These are phyloP conservation scores for Trogon surrucura DNA, from an alignment of 2,113 vertebrate species.

Conservation along the genomic window DNA sequence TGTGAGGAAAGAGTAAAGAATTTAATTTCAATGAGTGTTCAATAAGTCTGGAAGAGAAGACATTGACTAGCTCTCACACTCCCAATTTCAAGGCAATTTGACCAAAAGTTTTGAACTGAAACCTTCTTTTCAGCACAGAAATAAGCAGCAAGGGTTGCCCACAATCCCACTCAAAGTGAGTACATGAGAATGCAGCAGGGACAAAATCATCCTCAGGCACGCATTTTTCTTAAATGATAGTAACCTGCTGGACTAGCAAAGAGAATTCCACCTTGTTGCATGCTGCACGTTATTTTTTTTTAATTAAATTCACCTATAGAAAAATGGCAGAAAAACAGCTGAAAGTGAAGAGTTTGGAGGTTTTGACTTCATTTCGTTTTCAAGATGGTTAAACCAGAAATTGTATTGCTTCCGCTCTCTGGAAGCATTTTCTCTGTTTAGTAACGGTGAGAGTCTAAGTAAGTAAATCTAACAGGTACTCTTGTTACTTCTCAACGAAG, in stretches of 20 bases:
- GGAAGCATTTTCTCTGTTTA: not conserved
- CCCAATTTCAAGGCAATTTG: not conserved
- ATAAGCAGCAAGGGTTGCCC: not conserved
- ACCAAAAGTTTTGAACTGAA: not conserved
- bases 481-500: not conserved
- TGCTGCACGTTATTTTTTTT: fast-evolving
- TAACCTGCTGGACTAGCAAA: not conserved
- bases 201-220: not conserved
- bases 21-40: not conserved
- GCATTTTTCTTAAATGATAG: not conserved
- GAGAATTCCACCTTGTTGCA: not conserved
- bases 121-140: not conserved
- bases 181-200: not conserved
- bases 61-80: not conserved
- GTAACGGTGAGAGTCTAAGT: not conserved
- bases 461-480: conserved; percentile 8
- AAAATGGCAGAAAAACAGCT: not conserved
- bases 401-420: not conserved
- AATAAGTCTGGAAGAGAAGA: not conserved
- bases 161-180: not conserved
- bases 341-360: not conserved
- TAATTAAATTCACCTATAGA: not conserved
- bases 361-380: not conserved
- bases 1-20: not conserved
- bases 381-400: not conserved